These are phyloP conservation scores for Heliconius hermathena DNA, from an alignment of 1,140 invertebrate genomes.

Conservation along the genomic window DNA sequence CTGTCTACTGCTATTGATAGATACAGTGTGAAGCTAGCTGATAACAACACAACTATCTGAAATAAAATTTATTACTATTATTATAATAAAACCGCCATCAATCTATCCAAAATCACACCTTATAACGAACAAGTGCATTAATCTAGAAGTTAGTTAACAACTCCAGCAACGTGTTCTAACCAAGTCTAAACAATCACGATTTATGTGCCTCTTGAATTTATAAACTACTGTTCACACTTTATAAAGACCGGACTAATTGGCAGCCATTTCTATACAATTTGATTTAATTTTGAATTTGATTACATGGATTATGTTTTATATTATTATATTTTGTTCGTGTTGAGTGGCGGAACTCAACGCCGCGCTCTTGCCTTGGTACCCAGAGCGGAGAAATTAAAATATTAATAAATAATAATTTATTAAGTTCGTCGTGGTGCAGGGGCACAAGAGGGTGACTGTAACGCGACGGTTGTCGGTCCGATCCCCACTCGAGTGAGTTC, in stretches of 20 bases:
- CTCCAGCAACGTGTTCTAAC: neutral
- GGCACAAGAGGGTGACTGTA: no score
- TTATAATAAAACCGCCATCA: neutral
- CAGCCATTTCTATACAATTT: neutral
- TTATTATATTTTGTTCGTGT: neutral
- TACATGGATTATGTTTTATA: neutral
- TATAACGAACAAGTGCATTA: constrained; percentile 3
- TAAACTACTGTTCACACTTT: constrained; percentile 14
- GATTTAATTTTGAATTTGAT: neutral
- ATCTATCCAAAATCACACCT: neutral
- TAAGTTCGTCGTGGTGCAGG: no score
- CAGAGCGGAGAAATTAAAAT: no score
- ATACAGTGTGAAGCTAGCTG: no score
- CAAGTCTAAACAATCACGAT: constrained; percentile 3
- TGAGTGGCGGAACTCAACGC: no score
- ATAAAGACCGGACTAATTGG: neutral
- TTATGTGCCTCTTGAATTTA: constrained; percentile 9
- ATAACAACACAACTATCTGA: no score
- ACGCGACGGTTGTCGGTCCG: no score
- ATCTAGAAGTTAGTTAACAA: constrained; percentile 1
- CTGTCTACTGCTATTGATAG: no score
- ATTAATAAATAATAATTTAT: no score
- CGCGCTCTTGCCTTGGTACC: no score
- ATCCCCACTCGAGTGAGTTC: no score
- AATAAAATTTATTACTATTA: neutral